Conservation (phyloP, 2,888 invertebrate genomes). For the Heteromyza rotundicornis region DNA sequence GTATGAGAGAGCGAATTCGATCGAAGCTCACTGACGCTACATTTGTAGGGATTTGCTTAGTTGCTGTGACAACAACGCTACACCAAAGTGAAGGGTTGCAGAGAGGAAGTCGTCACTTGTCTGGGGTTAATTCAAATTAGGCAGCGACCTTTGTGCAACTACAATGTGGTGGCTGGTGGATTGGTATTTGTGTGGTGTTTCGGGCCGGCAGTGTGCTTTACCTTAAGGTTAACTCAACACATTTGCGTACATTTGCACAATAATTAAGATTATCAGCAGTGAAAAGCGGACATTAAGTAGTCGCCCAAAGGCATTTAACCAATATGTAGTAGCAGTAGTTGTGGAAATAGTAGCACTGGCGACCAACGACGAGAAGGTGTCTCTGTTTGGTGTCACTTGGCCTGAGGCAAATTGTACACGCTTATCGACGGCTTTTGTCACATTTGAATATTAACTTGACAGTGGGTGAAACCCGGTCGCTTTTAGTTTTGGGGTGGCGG, state of each 20-base stretch:
- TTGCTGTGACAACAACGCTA: neutral
- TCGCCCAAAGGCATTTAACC: neutral
- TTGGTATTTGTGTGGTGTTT: conserved; percentile 18
- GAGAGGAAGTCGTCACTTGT: neutral
- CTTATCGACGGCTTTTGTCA: conserved; percentile 12
- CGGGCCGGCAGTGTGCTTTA: neutral
- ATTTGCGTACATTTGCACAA: neutral
- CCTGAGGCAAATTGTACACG: neutral
- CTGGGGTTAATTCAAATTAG: conserved; percentile 9
- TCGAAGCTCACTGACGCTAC: neutral
- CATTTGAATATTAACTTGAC: conserved; percentile 8
- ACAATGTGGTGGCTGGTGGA: no score
- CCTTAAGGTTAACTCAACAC: neutral
- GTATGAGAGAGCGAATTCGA: no score
- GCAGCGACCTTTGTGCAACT: conserved; percentile 35
- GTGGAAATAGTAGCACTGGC: neutral
- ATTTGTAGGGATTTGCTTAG: conserved; percentile 7
- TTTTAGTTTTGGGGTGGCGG: no score
- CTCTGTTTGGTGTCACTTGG: conserved; percentile 4
- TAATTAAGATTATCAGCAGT: conserved; percentile 2
- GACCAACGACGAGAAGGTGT: no score
- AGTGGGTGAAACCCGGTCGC: neutral
- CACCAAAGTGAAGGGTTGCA: neutral
- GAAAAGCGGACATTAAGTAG: neutral
- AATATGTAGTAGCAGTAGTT: neutral